These are phyloP conservation scores for Mythimna lalbum DNA, from an alignment of 2,888 invertebrate genomes.

Conservation along the genomic window DNA sequence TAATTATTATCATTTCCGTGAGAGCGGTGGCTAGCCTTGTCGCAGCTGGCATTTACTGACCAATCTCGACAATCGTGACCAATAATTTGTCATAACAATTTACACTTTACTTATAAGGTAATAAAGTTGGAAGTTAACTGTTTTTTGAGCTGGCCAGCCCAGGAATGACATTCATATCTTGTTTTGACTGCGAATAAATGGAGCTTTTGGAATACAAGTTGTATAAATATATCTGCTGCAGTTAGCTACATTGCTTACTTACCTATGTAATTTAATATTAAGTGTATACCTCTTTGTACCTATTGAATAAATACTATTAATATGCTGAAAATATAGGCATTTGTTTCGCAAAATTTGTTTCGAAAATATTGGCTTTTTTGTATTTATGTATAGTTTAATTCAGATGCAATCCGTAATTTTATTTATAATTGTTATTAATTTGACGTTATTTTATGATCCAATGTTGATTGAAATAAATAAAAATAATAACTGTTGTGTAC, in stretches of 20 bases:
- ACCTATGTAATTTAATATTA: background rate
- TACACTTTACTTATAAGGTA: conserved; percentile 29
- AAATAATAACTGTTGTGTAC: background rate
- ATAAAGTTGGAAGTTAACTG: conserved; percentile 35
- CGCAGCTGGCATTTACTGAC: conserved; percentile 61
- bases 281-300: background rate
- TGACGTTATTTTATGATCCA: too few relatives aligned
- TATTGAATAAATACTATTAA: too few relatives aligned
- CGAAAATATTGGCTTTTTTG: too few relatives aligned
- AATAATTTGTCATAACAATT: conserved; percentile 48
- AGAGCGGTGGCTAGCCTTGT: conserved; percentile 64
- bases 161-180: conserved; percentile 25
- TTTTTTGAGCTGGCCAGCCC: conserved; percentile 4
- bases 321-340: background rate
- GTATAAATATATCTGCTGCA: conserved; percentile 9
- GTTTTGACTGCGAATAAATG: conserved; percentile 31
- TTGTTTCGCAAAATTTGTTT: too few relatives aligned
- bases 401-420: too few relatives aligned
- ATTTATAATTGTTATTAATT: too few relatives aligned
- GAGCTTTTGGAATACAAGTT: conserved; percentile 41
- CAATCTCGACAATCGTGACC: conserved; percentile 51
- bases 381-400: too few relatives aligned
- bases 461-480: too few relatives aligned
- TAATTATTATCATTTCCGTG: conserved; percentile 62
- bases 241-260: background rate